Evolutionary conservation across 92 coral and sea anemone species (phyloP).

Genomic region (Bergia puertoricense): DNA sequence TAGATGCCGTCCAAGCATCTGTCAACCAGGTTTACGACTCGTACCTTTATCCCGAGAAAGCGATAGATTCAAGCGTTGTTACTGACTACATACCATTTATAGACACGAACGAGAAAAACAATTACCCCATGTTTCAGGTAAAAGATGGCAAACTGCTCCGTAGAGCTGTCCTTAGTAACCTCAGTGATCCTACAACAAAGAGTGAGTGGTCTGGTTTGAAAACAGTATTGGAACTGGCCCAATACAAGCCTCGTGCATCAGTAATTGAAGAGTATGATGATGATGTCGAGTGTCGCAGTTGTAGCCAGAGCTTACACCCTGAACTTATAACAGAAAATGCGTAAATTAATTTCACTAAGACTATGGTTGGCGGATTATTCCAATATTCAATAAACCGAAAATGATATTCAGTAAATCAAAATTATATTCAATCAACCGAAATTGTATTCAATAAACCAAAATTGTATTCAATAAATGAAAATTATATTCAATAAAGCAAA

Average conservation of each 20-base stretch:
- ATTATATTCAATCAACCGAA: no score
- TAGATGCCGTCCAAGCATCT: slow-evolving; percentile 59
- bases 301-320: no score
- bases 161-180: slow-evolving; percentile 54
- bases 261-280: no score
- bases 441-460: no score
- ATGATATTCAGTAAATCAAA: no score
- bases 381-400: no score
- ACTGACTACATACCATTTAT: slow-evolving; percentile 65
- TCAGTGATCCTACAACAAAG: slow-evolving; percentile 55
- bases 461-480: no score
- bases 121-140: slow-evolving; percentile 67
- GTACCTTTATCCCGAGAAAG: slow-evolving; percentile 35
- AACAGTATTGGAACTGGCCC: slow-evolving; percentile 5
- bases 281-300: no score
- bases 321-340: no score
- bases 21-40: slow-evolving; percentile 63
- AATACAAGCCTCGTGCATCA: neutral
- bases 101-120: slow-evolving; percentile 59
- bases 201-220: slow-evolving; percentile 51
- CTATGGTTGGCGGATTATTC: no score
- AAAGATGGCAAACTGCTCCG: slow-evolving; percentile 58
- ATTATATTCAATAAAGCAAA: no score
- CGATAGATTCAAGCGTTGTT: slow-evolving; percentile 14
- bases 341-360: no score